Base-by-base conservation (phyloP, 1,140 invertebrate species). In the Drosophila nikananu region DNA sequence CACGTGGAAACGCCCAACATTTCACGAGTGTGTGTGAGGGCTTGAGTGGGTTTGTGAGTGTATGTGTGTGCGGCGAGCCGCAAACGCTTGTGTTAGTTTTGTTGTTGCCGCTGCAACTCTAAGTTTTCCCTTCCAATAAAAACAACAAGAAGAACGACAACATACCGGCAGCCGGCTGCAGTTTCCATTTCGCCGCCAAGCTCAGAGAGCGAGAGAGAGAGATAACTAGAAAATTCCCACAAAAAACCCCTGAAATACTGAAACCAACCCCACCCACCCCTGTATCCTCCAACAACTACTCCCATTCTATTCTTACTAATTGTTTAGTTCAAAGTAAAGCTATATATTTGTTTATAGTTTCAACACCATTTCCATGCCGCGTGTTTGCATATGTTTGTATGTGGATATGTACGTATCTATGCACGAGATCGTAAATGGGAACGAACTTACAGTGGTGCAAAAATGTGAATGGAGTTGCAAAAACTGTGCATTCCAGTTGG, bases 1-100 rank as follows among this genome's bases (percentile, higher is more conserved):
- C 86, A 90, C 76, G 86, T 91, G 86, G 86, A 90, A 90, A 90
- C 86, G 86, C 86, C 86, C 86, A 90, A 90, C 82, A 86, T 77
- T 90, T 63, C 59, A 42, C 73, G 68, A 64, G 74, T 49, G 44
- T 58, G 30, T 54, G 62, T 54, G 49, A 15, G 32, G 59, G 12
- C 58, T 30, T 63, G 42, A 54, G 32, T 35, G 12, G 13, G 35
- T 10, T 8, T 65, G 65, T 35, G 21, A 64, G 13, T 67, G 42
- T 74, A 15, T 54, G 42, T 66, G 42, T 66, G 70, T 51, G 30
- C 48, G 49, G 49, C 49, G 42, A 52, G 27, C 52, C 55, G 48
- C 55, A 46, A 49, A 41, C 55, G 49, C 52, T 37, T 44, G 54
- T 44, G 54, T 15, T 77, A 32, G 70, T 70, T 13, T 41, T 51